Evolutionary conservation across 53 echinoderm and acorn worm species (phyloP), one percentile per base, ranked within the genome.

Genomic region (Mesocentrotus franciscanus): DNA sequence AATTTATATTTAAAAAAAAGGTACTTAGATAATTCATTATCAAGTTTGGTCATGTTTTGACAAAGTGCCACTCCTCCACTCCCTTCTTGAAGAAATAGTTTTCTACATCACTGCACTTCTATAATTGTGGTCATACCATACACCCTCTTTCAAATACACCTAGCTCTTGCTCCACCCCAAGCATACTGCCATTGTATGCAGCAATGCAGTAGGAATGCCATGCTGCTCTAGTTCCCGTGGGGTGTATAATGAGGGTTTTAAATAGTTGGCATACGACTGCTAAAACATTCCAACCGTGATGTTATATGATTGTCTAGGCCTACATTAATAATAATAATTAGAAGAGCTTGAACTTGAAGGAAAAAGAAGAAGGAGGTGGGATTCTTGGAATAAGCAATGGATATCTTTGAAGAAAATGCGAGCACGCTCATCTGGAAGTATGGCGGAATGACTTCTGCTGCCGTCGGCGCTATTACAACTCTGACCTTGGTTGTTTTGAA

Each of bases 371-470:
- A 61, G 61, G 61, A 17, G 61, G 10, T 8, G 26, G 71, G 16
- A 79, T 0, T 85, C 56, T 7, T 85, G 1, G 13, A 33, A 33
- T 12, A 17, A 89, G 89, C 62, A 20, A 90, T 90, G 91, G 91
- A 90, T 90, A 61, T 64, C 33, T 66, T 62, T 13, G 91, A 66
- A 62, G 91, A 62, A 58, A 56, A 90, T 66, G 39, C 91, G 14
- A 9, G 61, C 17, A 15, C 20, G 11, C 26, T 90, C 1, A 13
- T 90, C 16, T 90, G 91, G 91, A 61, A 90, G 34, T 90, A 90
- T 90, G 91, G 91, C 0, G 91, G 91, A 17, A 90, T 90, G 91
- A 90, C 61, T 16, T 90, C 91, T 35, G 91, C 91, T 1, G 91
- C 91, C 1, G 5, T 90, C 18, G 91, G 61, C 66, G 66, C 91